Base-by-base conservation (phyloP, 2,113 vertebrate genomes). In the Microtus ochrogaster region DNA sequence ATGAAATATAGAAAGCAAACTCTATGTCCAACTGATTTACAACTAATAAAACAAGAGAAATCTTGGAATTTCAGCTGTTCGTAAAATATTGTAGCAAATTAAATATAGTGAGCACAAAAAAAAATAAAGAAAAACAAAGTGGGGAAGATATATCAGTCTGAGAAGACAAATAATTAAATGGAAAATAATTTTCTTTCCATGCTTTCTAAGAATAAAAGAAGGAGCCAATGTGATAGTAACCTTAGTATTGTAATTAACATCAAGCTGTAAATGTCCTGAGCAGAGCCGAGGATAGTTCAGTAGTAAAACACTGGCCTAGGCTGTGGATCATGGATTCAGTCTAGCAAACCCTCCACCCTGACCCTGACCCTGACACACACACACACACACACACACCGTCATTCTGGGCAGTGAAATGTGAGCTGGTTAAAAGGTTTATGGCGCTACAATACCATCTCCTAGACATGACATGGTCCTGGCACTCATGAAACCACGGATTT, bases 1-100 rank as follows among this genome's bases (percentile, higher is more conserved):
- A 0, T 52, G 12, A 68, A 79, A 65, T n/a, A 90, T 4, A 65
- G 76, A 58, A 81, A 73, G 82, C 58, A 81, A 86, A 91, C 24
- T 76, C 17, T 12, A 11, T 61, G n/a, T 33, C 49, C 70, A 84
- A 36, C 33, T 36, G 52, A 33, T 26, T 47, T 4, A 74, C 30
- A 86, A 82, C 30, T 17, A 61, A 8, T 26, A 92, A 47, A 96
- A 86, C 33, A 13, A 82, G 52, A 73, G 86, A 82, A 94, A 87
- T 10, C 9, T 76, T 30, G 17, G 77, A 33, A 58, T 86, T 52
- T 84, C 61, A 39, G 39, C 65, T 93, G 24, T 58, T 89, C 16
- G 65, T 90, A 19, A 93, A 93, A 94, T 41, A 66, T 14, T 41
- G 55, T 36, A 81, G 58, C n/a, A 92, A 72, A 90, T 55, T 36